Base-by-base conservation (phyloP, 2,888 invertebrate genomes). In the Zelleria hepariella region DNA sequence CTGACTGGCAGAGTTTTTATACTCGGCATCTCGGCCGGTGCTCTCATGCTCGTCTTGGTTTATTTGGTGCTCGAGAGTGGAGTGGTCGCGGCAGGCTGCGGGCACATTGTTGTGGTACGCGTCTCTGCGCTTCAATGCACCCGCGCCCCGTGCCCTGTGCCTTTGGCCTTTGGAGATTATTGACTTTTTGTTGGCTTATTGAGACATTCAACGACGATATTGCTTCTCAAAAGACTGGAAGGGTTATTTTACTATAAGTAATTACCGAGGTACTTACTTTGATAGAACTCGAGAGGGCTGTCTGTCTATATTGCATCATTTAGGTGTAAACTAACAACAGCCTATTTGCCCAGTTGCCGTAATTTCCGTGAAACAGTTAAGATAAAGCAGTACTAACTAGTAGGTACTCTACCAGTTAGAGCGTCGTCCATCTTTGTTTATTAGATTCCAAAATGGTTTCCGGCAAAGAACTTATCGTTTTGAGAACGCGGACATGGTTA, bases 11-110 rank as follows among this genome's bases (percentile, higher is more conserved):
- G 47, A 42, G 15, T 15, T n/a, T 47, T 42, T 42, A 5, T 18
- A 7, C 25, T 26, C 18, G 26, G 15, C 25, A 1, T n/a, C 15
- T n/a, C 15, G 20, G 21, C 51, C 51, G 51, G 51, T n/a, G 26
- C 5, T 42, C n/a, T 42, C 42, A n/a, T n/a, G 42, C 10, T n/a
- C 42, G 23, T 51, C 51, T 51, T 51, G 21, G 51, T 42, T 42
- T 42, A 21, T 51, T 21, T 51, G 10, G 51, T 7, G 7, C 51
- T 51, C 63, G 62, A 65, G 66, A 67, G 70, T 73, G 67, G 73
- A 80, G 76, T 76, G 76, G 65, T 64, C 69, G 67, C 65, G 70
- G 67, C 65, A 70, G 67, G 73, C 78, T 84, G 82, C 85, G 85
- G 85, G 86, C 66, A 73, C 69, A 86, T 86, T 86, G 83, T 84